Conservation (phyloP, 2,113 vertebrate species). For the Brienomyrus brachyistius region DNA sequence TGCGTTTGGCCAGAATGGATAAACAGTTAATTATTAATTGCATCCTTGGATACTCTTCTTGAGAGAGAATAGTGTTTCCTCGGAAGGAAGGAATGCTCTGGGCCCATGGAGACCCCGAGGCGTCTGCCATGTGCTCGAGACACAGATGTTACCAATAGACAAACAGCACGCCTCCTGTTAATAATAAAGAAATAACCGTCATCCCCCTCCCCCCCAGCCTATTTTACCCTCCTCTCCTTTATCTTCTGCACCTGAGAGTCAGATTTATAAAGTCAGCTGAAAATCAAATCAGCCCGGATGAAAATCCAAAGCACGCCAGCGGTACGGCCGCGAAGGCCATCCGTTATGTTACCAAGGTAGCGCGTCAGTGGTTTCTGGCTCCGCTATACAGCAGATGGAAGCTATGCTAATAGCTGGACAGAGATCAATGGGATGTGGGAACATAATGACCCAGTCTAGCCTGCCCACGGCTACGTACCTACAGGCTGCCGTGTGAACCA, state of each 20-base stretch:
- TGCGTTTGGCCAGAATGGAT: background rate
- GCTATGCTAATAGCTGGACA: slow-evolving; percentile 34
- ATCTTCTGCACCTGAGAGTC: background rate
- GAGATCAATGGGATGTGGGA: slow-evolving; percentile 24
- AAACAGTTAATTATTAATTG: slow-evolving; percentile 26
- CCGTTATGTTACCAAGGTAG: background rate
- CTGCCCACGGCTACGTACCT: slow-evolving; percentile 16
- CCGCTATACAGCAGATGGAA: slow-evolving; percentile 33
- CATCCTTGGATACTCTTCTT: background rate
- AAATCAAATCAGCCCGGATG: slow-evolving; percentile 17
- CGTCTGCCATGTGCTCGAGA: slow-evolving; percentile 9
- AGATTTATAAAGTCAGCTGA: background rate
- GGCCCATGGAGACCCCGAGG: background rate
- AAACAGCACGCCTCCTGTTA: background rate
- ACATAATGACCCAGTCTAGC: slow-evolving; percentile 21
- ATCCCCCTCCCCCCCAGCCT: background rate
- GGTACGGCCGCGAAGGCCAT: background rate
- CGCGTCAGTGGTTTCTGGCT: slow-evolving; percentile 3
- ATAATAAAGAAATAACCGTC: background rate
- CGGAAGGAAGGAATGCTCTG: background rate
- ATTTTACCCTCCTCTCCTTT: background rate
- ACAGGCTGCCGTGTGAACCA: slow-evolving; percentile 32
- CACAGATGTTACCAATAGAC: slow-evolving; percentile 23
- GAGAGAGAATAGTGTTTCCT: background rate
- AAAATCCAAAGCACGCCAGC: background rate